Evolutionary conservation across 2,113 vertebrate species (phyloP).

Genomic region (Sterrhoptilus dennistouni): DNA sequence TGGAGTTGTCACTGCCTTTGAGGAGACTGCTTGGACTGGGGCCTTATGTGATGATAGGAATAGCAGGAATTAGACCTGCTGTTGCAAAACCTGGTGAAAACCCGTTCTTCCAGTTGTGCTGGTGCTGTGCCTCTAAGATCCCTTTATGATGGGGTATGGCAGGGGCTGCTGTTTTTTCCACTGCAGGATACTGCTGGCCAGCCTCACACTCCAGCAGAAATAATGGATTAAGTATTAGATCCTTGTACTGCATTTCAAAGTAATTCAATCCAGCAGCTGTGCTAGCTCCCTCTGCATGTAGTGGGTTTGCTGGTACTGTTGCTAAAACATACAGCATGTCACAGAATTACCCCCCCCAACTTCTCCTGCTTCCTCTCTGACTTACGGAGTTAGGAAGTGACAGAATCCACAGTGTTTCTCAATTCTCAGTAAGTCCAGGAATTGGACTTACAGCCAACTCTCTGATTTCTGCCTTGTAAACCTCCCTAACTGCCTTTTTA

Average conservation of each 20-base stretch:
- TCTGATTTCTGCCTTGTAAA: not conserved
- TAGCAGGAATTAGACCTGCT: not conserved
- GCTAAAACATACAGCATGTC: not conserved
- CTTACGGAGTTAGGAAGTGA: not conserved
- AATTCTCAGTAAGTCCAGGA: not conserved
- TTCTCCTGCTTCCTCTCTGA: not conserved
- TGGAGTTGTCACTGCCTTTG: not conserved
- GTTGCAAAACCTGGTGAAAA: not conserved
- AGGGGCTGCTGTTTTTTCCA: not conserved
- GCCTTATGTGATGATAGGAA: not conserved
- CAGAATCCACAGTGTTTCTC: not conserved
- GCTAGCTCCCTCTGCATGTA: accelerated
- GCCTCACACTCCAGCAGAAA: not conserved
- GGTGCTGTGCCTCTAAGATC: not conserved
- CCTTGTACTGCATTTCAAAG: not conserved
- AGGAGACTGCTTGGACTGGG: not conserved
- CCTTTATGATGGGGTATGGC: not conserved
- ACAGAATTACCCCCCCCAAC: not conserved
- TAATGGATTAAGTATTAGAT: not conserved
- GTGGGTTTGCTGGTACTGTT: not conserved
- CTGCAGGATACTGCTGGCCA: not conserved
- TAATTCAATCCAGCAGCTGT: not conserved
- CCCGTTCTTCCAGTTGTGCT: not conserved
- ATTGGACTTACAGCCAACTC: not conserved
- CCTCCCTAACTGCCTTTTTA: not conserved